Evolutionary conservation across 2,113 vertebrate genomes (phyloP), one percentile per base, ranked within the genome.

Genomic region (Rhinolophus ferrumequinum): DNA sequence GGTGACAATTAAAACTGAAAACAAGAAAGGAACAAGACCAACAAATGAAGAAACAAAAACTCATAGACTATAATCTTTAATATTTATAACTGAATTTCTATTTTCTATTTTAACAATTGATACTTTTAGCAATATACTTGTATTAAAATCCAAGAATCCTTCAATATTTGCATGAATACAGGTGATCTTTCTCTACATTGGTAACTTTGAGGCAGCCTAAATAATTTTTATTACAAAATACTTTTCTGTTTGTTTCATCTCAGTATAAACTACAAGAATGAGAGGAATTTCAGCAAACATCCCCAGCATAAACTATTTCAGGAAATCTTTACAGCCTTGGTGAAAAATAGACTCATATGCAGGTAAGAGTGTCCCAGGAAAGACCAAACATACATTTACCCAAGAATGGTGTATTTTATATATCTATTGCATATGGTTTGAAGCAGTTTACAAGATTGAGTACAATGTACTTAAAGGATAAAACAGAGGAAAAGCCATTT

Each of bases 221-320:
- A 44, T 70, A 11, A 30, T 77, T 69, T 85, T 89, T 95, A 22
- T 81, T 56, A 50, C 21, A 95, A 93, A 90, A 94, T 88, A 0
- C 0, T 98, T 97, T 95, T 81, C 1, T 84, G 19, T 80, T 94
- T 88, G 77, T 97, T 95, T 66, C 4, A 19, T 82, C 41, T 96
- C 97, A 99, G 99, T 64, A 69, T 99, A 95, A 99, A 98, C 85
- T 99, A 99, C 97, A 99, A 98, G 98, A 99, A 99, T 95, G 99
- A 99, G 94, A 99, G 99, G 97, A 98, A 98, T 98, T 99, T 99
- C 98, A 99, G 98, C 96, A 98, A 98, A 77, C 99, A 99, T 90
- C 98, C 98, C 0, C 98, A 98, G 72, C 96, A 95, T 26, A 97
- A 97, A 56, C 88, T 99, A 24, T 99, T 99, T 98, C 98, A 98